Conservation (phyloP, 2,888 invertebrate species). For the Drosophila hawaiiensis region DNA sequence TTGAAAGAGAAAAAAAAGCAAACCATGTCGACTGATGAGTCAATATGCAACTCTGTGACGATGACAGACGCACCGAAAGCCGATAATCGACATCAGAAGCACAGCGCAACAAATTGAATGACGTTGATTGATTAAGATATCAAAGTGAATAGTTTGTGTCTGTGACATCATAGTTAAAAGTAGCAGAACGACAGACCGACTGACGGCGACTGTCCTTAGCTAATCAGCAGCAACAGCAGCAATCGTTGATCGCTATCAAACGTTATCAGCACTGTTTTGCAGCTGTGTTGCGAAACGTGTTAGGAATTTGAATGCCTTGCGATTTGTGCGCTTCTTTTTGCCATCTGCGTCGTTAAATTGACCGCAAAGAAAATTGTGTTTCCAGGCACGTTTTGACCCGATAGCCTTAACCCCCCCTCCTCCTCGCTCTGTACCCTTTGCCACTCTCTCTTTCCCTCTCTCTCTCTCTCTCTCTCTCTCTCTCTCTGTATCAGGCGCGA, state of each 20-base stretch:
- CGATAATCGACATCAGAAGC: neutral
- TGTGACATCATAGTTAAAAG: conserved; percentile 46
- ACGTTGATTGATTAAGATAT: conserved; percentile 22
- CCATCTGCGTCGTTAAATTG: conserved; percentile 45
- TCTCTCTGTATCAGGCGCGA: conserved; percentile 50
- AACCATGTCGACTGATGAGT: no score
- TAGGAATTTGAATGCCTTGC: conserved; percentile 50
- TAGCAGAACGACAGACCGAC: conserved; percentile 30
- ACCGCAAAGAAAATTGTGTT: conserved; percentile 43
- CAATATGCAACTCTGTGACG: conserved; percentile 24
- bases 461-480: no score
- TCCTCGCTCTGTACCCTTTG: no score
- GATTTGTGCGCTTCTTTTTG: neutral
- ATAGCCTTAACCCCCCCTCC: neutral
- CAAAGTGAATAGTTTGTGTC: neutral
- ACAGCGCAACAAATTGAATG: neutral
- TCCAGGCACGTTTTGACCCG: conserved; percentile 59
- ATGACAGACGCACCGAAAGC: neutral
- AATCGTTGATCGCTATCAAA: conserved; percentile 27
- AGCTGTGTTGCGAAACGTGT: conserved; percentile 39
- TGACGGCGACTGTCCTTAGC: conserved; percentile 38
- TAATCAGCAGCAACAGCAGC: conserved; percentile 2
- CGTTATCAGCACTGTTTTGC: conserved; percentile 33
- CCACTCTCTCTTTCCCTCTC: conserved; percentile 1
- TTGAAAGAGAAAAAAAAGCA: neutral